These are phyloP conservation scores for Hylaeus anthracinus DNA, from an alignment of 1,140 invertebrate genomes.

Conservation along the genomic window DNA sequence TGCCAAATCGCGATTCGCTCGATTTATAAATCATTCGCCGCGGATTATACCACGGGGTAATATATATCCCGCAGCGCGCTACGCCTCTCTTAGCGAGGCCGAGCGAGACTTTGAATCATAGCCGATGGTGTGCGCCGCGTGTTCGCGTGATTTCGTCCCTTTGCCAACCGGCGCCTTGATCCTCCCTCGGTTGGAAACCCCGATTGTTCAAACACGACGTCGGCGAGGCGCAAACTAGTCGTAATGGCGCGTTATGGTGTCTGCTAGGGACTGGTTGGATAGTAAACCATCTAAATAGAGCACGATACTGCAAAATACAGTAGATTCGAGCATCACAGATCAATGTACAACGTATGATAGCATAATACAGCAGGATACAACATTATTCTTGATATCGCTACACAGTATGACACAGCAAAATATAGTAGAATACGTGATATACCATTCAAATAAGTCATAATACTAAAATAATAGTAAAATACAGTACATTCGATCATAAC, in stretches of 20 bases:
- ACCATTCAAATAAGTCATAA: no score
- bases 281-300: no score
- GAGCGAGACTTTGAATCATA: conserved; percentile 38
- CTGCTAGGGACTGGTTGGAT: no score
- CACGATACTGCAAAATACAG: no score
- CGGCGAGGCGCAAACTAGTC: neutral
- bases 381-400: no score
- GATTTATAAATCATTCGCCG: conserved; percentile 45
- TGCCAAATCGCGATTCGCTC: conserved; percentile 46
- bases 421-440: no score
- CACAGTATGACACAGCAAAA: no score
- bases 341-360: no score
- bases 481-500: no score
- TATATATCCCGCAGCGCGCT: conserved; percentile 28
- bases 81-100: neutral
- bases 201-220: conserved; percentile 2
- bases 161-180: neutral
- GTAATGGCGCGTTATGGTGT: neutral
- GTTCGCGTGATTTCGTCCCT: conserved; percentile 21
- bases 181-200: neutral
- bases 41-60: conserved; percentile 42
- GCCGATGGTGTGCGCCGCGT: neutral
- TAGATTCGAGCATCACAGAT: no score
- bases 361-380: no score
- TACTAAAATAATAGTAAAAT: no score